Evolutionary conservation across 2,797 vertebrate genomes (phyloP).

Genomic region (Acipenser transmontanus): DNA sequence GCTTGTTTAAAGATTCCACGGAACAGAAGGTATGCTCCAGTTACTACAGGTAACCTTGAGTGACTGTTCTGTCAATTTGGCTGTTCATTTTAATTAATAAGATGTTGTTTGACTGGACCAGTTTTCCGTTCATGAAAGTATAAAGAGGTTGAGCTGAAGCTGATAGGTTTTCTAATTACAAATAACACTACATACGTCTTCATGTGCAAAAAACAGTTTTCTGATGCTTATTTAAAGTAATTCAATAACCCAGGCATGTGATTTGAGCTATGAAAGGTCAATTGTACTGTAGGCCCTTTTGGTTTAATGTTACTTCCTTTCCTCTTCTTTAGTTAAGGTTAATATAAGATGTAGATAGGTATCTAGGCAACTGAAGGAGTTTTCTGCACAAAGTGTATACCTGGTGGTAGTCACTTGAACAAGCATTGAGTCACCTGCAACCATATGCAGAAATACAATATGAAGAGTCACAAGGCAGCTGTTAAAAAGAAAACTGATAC

Average conservation of each 20-base stretch:
- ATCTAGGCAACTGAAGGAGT: slow-evolving; percentile 56
- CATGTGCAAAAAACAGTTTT: too few relatives aligned
- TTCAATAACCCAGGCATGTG: too few relatives aligned
- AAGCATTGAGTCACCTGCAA: slow-evolving; percentile 43
- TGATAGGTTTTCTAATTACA: too few relatives aligned
- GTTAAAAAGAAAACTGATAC: slow-evolving; percentile 8
- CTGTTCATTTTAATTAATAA: neutral
- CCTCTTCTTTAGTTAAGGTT: neutral
- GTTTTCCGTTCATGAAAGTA: slow-evolving; percentile 1
- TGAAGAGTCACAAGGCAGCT: slow-evolving; percentile 31
- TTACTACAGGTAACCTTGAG: neutral
- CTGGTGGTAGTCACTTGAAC: slow-evolving; percentile 47
- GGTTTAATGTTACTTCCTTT: slow-evolving; percentile 3
- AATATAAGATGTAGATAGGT: slow-evolving; percentile 37
- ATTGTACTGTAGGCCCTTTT: neutral
- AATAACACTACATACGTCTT: too few relatives aligned
- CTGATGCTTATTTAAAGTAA: too few relatives aligned
- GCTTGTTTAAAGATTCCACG: neutral
- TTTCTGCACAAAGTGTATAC: slow-evolving; percentile 34
- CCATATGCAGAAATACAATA: slow-evolving; percentile 37
- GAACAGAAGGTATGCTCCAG: neutral
- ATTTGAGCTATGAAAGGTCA: neutral
- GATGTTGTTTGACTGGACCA: neutral
- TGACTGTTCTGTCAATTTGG: neutral
- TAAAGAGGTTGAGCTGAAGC: neutral